Percentiles rank a stretch among this genome's conserved stretches.
These are phyloP conservation scores for Phrixothrix hirtus DNA, from an alignment of 2,888 invertebrate genomes.

Conservation along the genomic window DNA sequence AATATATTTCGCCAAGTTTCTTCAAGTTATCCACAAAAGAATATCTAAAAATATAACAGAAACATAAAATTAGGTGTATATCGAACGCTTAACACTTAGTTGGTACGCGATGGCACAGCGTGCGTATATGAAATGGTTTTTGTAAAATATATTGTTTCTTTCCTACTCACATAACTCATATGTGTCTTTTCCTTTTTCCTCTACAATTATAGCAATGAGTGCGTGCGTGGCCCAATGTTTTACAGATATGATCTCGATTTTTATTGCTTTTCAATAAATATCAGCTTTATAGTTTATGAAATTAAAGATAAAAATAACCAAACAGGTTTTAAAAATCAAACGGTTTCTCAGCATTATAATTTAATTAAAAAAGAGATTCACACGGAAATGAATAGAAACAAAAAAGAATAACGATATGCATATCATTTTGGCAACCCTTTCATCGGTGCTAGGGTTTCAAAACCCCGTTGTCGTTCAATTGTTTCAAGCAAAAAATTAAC, in stretches of 20 bases:
- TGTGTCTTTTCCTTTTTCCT: conserved; percentile 6
- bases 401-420: conserved; percentile 39
- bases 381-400: conserved; percentile 37
- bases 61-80: conserved; percentile 34
- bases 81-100: conserved; percentile 25
- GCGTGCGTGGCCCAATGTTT: conserved; percentile 17
- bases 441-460: conserved; percentile 26
- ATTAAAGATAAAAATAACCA: conserved; percentile 3
- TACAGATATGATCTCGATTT: conserved; percentile 16
- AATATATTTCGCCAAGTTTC: conserved; percentile 2
- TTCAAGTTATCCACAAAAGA: conserved; percentile 15
- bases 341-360: conserved; percentile 18
- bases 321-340: conserved; percentile 20
- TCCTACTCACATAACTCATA: conserved; percentile 8
- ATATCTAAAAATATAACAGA: conserved; percentile 28
- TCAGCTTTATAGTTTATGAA: too few species aligned
- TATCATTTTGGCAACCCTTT: conserved; percentile 43
- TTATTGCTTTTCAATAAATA: conserved; percentile 23
- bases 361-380: conserved; percentile 43
- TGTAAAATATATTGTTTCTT: conserved; percentile 16
- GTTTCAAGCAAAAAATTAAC: conserved; percentile 53
- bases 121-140: conserved; percentile 32
- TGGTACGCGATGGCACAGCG: conserved; percentile 34
- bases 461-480: conserved; percentile 42
- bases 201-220: conserved; percentile 3